phyloP scores from a whole-genome alignment of 2,888 invertebrate species.

The Cremastobaeus sp. region DNA sequence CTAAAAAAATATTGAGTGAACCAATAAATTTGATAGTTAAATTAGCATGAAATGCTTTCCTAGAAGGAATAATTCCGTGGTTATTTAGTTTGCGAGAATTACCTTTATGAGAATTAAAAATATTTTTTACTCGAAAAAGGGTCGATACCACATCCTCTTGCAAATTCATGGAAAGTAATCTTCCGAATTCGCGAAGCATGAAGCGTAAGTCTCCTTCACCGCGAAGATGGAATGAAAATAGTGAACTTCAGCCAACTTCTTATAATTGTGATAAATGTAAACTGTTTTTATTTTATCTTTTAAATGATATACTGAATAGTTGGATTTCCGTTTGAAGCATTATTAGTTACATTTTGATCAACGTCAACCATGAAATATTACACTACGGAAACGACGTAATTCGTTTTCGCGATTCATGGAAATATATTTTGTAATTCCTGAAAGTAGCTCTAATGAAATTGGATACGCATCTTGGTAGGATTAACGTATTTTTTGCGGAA shows the following conservation, averaged over 20 bases:
- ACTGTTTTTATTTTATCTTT: constrained; percentile 38
- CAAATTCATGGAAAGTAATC: constrained; percentile 43
- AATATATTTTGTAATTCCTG: too few relatives aligned
- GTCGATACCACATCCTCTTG: constrained; percentile 4
- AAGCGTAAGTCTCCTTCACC: constrained; percentile 35
- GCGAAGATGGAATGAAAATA: constrained; percentile 54
- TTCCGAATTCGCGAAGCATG: constrained; percentile 47
- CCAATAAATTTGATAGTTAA: constrained; percentile 22
- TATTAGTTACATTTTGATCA: too few relatives aligned
- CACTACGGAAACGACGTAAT: too few relatives aligned
- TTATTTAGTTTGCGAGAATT: constrained; percentile 2
- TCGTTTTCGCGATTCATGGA: too few relatives aligned
- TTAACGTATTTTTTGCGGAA: too few relatives aligned
- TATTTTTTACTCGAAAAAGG: constrained; percentile 8
- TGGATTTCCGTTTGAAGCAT: too few relatives aligned
- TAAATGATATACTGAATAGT: too few relatives aligned
- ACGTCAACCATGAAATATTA: too few relatives aligned
- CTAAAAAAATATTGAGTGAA: too few relatives aligned
- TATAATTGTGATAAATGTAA: constrained; percentile 55
- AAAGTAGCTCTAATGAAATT: too few relatives aligned
- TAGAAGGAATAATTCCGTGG: constrained; percentile 15
- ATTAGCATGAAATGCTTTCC: constrained; percentile 25
- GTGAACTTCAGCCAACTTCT: constrained; percentile 15
- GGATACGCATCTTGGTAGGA: too few relatives aligned
- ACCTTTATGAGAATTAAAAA: constrained; percentile 20